Evolutionary conservation across 2,888 invertebrate genomes (phyloP), one percentile per base, ranked within the genome.

Genomic region (Cabera pusaria): DNA sequence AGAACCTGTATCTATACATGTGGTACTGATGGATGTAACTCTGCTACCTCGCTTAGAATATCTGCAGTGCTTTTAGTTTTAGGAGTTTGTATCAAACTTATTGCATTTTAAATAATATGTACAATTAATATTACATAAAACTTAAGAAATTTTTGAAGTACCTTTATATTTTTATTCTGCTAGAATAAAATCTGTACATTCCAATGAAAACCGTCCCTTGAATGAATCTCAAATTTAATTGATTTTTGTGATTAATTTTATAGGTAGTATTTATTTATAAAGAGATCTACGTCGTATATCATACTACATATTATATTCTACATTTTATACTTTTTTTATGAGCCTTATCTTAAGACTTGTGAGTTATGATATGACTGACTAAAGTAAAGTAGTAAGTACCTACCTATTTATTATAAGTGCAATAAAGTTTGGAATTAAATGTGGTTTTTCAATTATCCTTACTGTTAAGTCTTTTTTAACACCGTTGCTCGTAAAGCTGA

Each of bases 1-100:
- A 91, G 97, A 51, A 96, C 97, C 1, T 97, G 97, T 75, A 93
- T 97, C 33, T 96, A 92, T 71, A 97, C 97, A 0, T 97, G 97
- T 64, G 84, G 89, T 37, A 91, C 93, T 0, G 95, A 97, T 66
- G 96, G 95, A 1, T 97, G 97, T 72, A 97, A 97, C 82, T 72
- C 90, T n/a, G 90, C 91, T 3, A 51, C 72, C 1, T 56, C 44
- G 9, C 22, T 71, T 2, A 61, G 52, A 34, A 61, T 68, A 34
- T 65, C 83, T 5, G 10, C 48, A 1, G n/a, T 59, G 8, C 25
- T 60, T 17, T 31, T 71, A 28, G n/a, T 60, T 6, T 26, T 67
- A 38, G 26, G 50, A 3, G 44, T 62, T 43, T 35, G 54, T 43
- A 14, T 52, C 6, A 62, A 49, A 10, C 18, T 36, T 25, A 53